Evolutionary conservation across 1,140 invertebrate genomes (phyloP).

Genomic region (Akabosia matsudoensis): DNA sequence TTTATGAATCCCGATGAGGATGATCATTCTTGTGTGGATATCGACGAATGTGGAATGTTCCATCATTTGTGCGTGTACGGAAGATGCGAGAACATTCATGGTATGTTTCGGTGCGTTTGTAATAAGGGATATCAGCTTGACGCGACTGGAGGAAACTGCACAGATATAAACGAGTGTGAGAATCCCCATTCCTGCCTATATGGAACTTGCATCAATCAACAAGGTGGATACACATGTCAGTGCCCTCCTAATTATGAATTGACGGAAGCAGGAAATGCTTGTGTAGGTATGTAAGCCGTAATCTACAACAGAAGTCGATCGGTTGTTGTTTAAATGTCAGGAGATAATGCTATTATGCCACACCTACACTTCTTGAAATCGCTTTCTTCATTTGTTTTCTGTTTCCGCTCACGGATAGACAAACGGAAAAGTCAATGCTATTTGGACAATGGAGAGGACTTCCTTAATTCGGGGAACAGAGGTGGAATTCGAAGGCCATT

Average conservation of each 20-base stretch:
- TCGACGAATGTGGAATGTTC: slow-evolving; percentile 87
- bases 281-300: slow-evolving; percentile 60
- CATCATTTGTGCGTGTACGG: slow-evolving; percentile 81
- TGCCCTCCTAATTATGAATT: slow-evolving; percentile 59
- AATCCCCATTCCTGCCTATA: slow-evolving; percentile 60
- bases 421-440: slow-evolving; percentile 75
- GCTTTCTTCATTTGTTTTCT: not conserved
- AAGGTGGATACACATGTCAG: slow-evolving; percentile 59
- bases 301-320: no score
- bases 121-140: slow-evolving; percentile 79
- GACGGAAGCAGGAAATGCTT: slow-evolving; percentile 64
- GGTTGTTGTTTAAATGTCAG: no score
- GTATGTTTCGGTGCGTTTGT: slow-evolving; percentile 80
- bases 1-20: slow-evolving; percentile 72
- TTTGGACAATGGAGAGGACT: slow-evolving; percentile 57
- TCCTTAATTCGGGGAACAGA: not conserved
- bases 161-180: slow-evolving; percentile 63
- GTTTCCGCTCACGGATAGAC: slow-evolving; percentile 63
- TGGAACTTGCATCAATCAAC: slow-evolving; percentile 60
- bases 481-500: slow-evolving; percentile 29
- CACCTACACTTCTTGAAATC: no score
- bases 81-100: slow-evolving; percentile 80
- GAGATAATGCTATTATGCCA: no score
- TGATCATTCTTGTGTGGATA: slow-evolving; percentile 74
- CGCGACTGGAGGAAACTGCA: slow-evolving; percentile 61